These are phyloP conservation scores for Rhombomys opimus DNA, from an alignment of 2,113 vertebrate genomes.

Conservation along the genomic window DNA sequence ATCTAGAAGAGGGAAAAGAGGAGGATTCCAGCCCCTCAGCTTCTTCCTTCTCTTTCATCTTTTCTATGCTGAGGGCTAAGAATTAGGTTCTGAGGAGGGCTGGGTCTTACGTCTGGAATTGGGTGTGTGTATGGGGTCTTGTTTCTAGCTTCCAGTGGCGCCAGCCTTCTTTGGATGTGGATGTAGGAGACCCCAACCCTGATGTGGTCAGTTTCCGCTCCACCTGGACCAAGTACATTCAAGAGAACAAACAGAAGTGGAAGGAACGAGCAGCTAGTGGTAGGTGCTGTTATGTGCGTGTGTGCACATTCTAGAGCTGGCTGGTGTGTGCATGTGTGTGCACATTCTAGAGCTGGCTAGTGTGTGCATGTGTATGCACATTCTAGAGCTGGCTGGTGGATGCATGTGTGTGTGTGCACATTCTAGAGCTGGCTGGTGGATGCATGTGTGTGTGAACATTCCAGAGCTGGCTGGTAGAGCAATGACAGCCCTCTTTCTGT, in stretches of 20 bases:
- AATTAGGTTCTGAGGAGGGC: not conserved
- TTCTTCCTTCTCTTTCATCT: not conserved
- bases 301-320: not conserved
- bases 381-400: rapidly evolving
- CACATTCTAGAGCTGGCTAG: rapidly evolving
- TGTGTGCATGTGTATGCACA: not conserved
- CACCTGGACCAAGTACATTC: constrained; percentile 93
- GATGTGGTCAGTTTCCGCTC: constrained; percentile 94
- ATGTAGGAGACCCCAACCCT: constrained; percentile 92
- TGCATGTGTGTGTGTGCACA: not conserved
- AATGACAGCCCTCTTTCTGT: not conserved
- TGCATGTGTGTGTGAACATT: not conserved
- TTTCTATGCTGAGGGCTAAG: not conserved
- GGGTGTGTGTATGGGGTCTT: not conserved
- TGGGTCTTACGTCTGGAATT: constrained; percentile 27
- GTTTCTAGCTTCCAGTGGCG: constrained; percentile 91
- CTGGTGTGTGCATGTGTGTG: rapidly evolving
- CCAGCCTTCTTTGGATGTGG: constrained; percentile 93
- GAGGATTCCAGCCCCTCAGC: not conserved
- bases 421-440: rapidly evolving
- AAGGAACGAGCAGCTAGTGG: constrained; percentile 93
- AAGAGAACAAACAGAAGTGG: constrained; percentile 98
- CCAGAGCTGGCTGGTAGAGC: rapidly evolving
- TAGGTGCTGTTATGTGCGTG: constrained; percentile 63
- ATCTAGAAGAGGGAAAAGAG: not conserved